phyloP scores from a whole-genome alignment of 2,113 vertebrate species.

The Uria aalge region DNA sequence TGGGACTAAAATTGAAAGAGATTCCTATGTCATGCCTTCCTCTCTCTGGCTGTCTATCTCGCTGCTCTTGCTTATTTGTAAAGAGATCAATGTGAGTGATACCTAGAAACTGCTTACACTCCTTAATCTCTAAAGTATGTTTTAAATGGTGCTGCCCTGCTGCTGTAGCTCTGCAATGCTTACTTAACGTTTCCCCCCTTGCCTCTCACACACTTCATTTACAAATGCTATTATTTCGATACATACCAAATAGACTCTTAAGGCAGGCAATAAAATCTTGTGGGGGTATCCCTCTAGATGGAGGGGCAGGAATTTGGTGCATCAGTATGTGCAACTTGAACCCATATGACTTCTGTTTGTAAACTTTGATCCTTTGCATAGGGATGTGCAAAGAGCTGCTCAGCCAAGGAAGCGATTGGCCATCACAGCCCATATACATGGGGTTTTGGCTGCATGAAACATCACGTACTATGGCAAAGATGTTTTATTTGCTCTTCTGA shows the following conservation, averaged over 20 bases:
- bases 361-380: background rate
- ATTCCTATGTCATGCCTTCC: background rate
- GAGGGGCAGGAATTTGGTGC: background rate
- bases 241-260: background rate
- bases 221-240: background rate
- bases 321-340: background rate
- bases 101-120: background rate
- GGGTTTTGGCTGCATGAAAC: background rate
- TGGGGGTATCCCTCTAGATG: background rate
- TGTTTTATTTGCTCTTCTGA: background rate
- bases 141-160: background rate
- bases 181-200: background rate
- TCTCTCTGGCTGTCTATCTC: background rate
- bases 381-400: background rate
- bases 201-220: background rate
- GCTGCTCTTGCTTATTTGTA: background rate
- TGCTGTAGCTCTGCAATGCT: background rate
- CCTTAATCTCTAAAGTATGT: background rate
- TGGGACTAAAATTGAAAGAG: background rate
- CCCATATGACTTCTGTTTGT: background rate
- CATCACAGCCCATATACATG: rapidly evolving
- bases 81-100: background rate
- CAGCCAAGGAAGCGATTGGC: background rate
- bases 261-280: background rate
- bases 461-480: background rate